Evolutionary conservation across 2,113 vertebrate genomes (phyloP), one percentile per base, ranked within the genome.

Genomic region (Corythornis cristatus): DNA sequence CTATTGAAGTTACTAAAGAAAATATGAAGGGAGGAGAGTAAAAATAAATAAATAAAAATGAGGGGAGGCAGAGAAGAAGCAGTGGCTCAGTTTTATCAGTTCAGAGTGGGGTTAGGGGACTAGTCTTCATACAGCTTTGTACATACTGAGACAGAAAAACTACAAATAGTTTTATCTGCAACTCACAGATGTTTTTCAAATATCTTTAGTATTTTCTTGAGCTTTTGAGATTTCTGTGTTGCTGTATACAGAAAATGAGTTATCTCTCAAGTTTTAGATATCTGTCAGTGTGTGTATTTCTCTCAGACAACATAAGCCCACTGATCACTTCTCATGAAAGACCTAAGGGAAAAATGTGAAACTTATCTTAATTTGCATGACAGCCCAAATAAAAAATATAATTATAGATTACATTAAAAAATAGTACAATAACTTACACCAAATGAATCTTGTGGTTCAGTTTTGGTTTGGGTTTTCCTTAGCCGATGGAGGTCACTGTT

Each of bases 401-500:
- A 26, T 40, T 68, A 77, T 18, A 57, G 28, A 56, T 85, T 60
- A 43, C 29, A 21, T 65, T 45, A 45, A 17, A 91, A 83, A 92
- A 42, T 60, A 58, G 33, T 19, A 67, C 23, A 50, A 78, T 64
- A 56, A 57, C 5, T 68, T 72, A 37, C 0, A 7, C 35, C 13
- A 53, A 65, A 35, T 6, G 20, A 57, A 37, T 28, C 28, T 20
- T 33, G 9, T 29, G 3, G 12, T 87, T n/a, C 15, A 67, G 5
- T 66, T 83, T 16, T 43, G 48, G 37, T 15, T 37, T 26, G 23
- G 21, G 40, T 81, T 86, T 67, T 62, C 18, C 95, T 81, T 71
- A 94, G 54, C 95, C 96, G 93, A 90, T 82, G 95, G 96, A 94
- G 96, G 96, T 97, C 95, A 96, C 93, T 97, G 92, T 97, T 96